Evolutionary conservation across 2,888 invertebrate species (phyloP).

Genomic region (Cryptus viduatorius): DNA sequence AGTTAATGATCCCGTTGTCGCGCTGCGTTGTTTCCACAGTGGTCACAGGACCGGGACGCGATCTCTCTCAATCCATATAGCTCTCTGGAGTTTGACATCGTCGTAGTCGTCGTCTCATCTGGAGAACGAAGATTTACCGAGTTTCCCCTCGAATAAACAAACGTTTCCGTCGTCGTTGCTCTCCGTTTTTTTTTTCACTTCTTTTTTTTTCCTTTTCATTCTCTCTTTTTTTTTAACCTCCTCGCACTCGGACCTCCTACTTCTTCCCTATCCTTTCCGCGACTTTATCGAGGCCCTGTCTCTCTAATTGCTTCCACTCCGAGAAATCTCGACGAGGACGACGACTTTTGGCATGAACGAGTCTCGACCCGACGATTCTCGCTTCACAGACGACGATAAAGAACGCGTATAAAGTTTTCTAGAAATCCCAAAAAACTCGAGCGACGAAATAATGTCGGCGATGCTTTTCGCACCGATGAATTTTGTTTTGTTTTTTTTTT

Average conservation of each 20-base stretch:
- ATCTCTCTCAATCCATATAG: conserved; percentile 41
- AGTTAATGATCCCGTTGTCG: conserved; percentile 70
- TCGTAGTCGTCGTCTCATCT: conserved; percentile 58
- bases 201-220: conserved; percentile 16
- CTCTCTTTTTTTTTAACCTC: conserved; percentile 9
- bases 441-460: conserved; percentile 5
- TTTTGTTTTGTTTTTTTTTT: not conserved
- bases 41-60: conserved; percentile 51
- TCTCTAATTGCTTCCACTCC: conserved; percentile 67
- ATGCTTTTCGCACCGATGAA: conserved; percentile 7
- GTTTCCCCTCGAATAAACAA: conserved; percentile 75
- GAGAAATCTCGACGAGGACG: conserved; percentile 62
- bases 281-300: conserved; percentile 49
- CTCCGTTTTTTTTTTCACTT: conserved; percentile 34
- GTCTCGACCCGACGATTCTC: conserved; percentile 50
- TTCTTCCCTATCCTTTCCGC: conserved; percentile 43
- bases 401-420: conserved; percentile 45
- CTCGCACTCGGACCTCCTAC: conserved; percentile 53
- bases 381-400: conserved; percentile 47
- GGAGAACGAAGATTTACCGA: conserved; percentile 61
- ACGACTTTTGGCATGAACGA: conserved; percentile 65
- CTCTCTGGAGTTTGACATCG: conserved; percentile 50
- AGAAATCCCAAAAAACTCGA: conserved; percentile 17
- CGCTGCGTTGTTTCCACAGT: conserved; percentile 54
- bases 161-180: conserved; percentile 67